These are phyloP conservation scores for Alviniconcha strummeri DNA, from an alignment of 2,888 invertebrate genomes.

Conservation along the genomic window DNA sequence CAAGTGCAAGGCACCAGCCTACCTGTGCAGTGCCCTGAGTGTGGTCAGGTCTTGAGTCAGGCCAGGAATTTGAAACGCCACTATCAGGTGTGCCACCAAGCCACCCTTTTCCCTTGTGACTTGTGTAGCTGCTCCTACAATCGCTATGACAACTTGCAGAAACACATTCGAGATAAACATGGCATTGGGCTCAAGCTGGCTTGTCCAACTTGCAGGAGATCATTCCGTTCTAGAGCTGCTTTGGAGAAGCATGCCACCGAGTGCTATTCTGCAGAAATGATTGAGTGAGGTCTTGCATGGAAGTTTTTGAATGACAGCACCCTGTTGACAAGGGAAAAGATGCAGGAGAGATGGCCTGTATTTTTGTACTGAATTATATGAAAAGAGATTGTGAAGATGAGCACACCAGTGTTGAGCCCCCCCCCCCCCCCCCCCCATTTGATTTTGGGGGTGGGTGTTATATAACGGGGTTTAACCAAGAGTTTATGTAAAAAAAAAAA, in stretches of 20 bases:
- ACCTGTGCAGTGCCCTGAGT: slow-evolving; percentile 29
- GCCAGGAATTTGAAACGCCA: slow-evolving; percentile 26
- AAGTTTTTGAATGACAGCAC: too few relatives aligned
- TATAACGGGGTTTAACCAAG: not conserved
- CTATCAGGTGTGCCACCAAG: slow-evolving; percentile 32
- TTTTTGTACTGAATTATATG: not conserved
- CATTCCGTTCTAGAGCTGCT: slow-evolving; percentile 29
- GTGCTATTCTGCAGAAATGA: not conserved
- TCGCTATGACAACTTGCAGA: slow-evolving; percentile 26
- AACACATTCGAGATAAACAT: slow-evolving; percentile 31
- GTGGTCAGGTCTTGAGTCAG: slow-evolving; percentile 27
- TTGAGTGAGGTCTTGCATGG: not conserved
- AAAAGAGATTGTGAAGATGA: not conserved
- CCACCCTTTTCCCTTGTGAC: slow-evolving; percentile 28
- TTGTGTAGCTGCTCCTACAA: slow-evolving; percentile 29
- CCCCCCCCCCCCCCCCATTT: not conserved
- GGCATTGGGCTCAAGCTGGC: slow-evolving; percentile 33
- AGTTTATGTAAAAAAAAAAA: not conserved
- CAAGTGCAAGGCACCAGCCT: not conserved
- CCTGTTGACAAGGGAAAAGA: too few relatives aligned
- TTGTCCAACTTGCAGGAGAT: slow-evolving; percentile 32
- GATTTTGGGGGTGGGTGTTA: not conserved
- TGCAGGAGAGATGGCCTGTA: too few relatives aligned
- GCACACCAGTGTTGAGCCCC: not conserved
- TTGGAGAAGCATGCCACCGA: slow-evolving; percentile 32